Evolutionary conservation across 2,797 vertebrate species (phyloP), one percentile per base, ranked within the genome.

Genomic region (Eutrigla gurnardus): DNA sequence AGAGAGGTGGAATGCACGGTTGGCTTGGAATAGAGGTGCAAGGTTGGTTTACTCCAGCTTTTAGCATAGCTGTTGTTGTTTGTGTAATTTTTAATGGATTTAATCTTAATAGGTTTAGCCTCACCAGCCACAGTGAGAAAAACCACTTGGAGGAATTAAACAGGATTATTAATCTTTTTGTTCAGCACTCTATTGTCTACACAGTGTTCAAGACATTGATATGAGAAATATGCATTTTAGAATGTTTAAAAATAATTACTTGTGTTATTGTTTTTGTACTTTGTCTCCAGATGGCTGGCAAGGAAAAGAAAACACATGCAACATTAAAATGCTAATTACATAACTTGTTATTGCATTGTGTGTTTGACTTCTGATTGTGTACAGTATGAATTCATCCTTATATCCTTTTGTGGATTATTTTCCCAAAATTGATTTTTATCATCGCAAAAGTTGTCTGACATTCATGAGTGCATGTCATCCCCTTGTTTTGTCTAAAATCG

Each of bases 11-110:
- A 15, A n/a, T 68, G 5, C 8, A 49, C 18, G 37, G 42, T 36
- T 14, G 35, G 36, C 25, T 59, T 64, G 0, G 36, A 42, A 43
- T n/a, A 37, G 37, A 35, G 7, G 43, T 52, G 13, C 11, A 17
- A 63, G 35, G 32, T 57, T 66, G 46, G 18, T 54, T 65, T 53
- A 6, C 37, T 17, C 6, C 35, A 4, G 47, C 12, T 53, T 70
- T 65, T 47, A 70, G 33, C 40, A 33, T 11, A 55, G 43, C 36
- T 14, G 15, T 14, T 58, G 53, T 35, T 67, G 62, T 76, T 73
- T 70, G 18, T 71, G 39, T 68, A 9, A 73, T 72, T 70, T 72
- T 60, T 12, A 71, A 57, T 45, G n/a, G 57, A 70, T 74, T 66
- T 49, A 43, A 64, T 73, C 58, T 62, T 70, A 64, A 63, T 74